Base-by-base conservation (phyloP, 2,888 invertebrate species). In the Callosobruchus maculatus region DNA sequence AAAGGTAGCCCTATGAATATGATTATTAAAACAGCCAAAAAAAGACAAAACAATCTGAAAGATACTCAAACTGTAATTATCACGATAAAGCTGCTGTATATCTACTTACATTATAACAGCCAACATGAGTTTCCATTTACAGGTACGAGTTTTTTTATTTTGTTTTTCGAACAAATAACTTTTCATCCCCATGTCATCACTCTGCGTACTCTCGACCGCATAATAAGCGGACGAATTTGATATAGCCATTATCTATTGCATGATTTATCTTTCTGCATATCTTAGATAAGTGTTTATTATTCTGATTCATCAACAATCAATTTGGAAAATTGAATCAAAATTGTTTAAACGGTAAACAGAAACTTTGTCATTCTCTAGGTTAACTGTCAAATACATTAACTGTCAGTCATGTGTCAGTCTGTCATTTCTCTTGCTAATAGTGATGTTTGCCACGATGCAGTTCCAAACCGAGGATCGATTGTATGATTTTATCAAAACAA, bases 1-100 rank as follows among this genome's bases (percentile, higher is more conserved):
- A 94, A 81, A 4, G 95, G 95, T 74, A 93, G 88, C 73, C 92
- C 85, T 0, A 91, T 91, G 77, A 94, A 93, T 75, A 93, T 85
- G 76, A 92, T 82, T 69, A 91, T 82, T 74, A 92, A 89, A 20
- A 89, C 83, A 0, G 90, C 7, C 9, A 81, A 2, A 18, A 78
- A 2, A 22, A 82, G 68, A 49, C 78, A 74, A 67, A 77, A 66
- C 22, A 78, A 75, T 69, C 80, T 80, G 72, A 74, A 81, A 82
- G 18, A 49, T 13, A 49, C 13, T 18, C 13, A 49, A 7, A 49
- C 1, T 49, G 18, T 1, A 49, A 5, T 13, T 1, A 49, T 1
- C 1, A 49, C 13, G 72, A 69, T 79, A 70, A 70, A 18, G 72
- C 68, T 0, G 71, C 70, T 13, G 74, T 73, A 77, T 49, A 26